phyloP scores from a whole-genome alignment of 1,140 invertebrate species.

The Neodiprion virginianus region DNA sequence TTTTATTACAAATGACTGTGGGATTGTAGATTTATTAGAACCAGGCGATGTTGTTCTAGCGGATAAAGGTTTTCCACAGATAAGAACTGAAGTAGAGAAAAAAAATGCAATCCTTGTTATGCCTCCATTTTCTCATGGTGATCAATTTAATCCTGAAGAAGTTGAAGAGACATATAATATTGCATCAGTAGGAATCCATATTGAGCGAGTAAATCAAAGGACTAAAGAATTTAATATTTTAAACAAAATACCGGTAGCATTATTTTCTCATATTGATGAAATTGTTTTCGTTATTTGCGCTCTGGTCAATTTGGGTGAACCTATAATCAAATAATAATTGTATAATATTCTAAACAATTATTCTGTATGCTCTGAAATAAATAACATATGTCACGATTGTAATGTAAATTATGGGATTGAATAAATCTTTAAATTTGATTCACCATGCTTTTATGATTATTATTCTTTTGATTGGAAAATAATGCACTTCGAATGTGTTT shows the following conservation, averaged over 20 bases:
- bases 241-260: background rate
- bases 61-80: constrained; percentile 40
- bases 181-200: constrained; percentile 45
- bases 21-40: constrained; percentile 39
- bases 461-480: no score
- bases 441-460: no score
- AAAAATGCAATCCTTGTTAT: constrained; percentile 38
- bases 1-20: constrained; percentile 30
- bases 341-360: no score
- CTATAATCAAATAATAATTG: background rate
- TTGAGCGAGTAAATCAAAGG: constrained; percentile 44
- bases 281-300: background rate
- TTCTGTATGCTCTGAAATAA: background rate
- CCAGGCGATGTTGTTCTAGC: constrained; percentile 41
- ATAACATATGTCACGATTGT: background rate
- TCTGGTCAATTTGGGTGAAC: background rate
- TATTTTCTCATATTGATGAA: background rate
- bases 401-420: no score
- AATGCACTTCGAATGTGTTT: no score
- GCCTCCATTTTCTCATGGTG: constrained; percentile 19
- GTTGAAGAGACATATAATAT: constrained; percentile 42
- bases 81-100: constrained; percentile 17
- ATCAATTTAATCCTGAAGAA: constrained; percentile 34
- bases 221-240: constrained; percentile 38
- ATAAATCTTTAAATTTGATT: no score